phyloP scores from a whole-genome alignment of 2,113 vertebrate species.

The Tragelaphus strepsiceros region DNA sequence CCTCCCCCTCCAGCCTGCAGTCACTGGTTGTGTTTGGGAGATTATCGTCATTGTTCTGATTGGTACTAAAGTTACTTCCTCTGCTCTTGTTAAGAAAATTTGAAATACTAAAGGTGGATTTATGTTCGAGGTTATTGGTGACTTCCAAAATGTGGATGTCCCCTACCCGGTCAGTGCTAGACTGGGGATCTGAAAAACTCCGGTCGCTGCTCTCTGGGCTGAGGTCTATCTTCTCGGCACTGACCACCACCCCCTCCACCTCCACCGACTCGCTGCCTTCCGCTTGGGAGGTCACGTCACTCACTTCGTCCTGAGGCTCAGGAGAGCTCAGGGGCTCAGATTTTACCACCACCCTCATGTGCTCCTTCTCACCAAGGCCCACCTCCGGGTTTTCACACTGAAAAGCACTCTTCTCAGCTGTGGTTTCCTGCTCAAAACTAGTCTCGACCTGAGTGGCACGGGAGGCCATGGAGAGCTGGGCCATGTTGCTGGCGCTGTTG shows the following conservation, averaged over 20 bases:
- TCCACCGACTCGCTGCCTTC: constrained; percentile 93
- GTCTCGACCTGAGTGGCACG: constrained; percentile 80
- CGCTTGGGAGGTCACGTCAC: constrained; percentile 91
- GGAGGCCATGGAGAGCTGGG: constrained; percentile 81
- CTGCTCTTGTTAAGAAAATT: constrained; percentile 90
- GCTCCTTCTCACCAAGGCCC: constrained; percentile 84
- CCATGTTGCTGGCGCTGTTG: constrained; percentile 80
- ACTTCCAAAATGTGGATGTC: constrained; percentile 89
- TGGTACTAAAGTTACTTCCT: constrained; percentile 68
- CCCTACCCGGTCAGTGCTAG: constrained; percentile 85
- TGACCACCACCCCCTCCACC: constrained; percentile 85
- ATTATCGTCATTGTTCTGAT: constrained; percentile 83
- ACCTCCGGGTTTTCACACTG: constrained; percentile 80
- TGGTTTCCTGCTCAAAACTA: constrained; percentile 80
- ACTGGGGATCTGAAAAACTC: constrained; percentile 93
- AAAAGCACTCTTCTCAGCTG: constrained; percentile 82
- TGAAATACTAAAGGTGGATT: constrained; percentile 90
- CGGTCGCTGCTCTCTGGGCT: constrained; percentile 96
- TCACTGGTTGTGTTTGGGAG: constrained; percentile 94
- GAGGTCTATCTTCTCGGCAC: constrained; percentile 92
- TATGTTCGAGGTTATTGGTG: constrained; percentile 83
- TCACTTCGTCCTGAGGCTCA: constrained; percentile 91
- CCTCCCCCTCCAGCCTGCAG: constrained; percentile 84
- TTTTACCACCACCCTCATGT: constrained; percentile 91
- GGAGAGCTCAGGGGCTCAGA: constrained; percentile 94